These are phyloP conservation scores for Congeria kusceri DNA, from an alignment of 2,888 invertebrate genomes.

Conservation along the genomic window DNA sequence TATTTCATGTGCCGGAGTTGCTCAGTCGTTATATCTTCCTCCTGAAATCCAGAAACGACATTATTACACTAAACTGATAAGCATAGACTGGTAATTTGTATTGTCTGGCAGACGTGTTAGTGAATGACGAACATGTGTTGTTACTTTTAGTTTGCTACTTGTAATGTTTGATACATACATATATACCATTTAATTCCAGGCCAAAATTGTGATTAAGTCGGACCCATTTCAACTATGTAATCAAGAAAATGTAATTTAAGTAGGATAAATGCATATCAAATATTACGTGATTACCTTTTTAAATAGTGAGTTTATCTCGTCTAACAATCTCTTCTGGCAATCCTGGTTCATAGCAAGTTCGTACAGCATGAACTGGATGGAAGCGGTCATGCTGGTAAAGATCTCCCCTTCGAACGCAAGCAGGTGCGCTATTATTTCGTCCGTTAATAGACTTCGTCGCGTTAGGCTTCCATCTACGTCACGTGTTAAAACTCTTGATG, in stretches of 20 bases:
- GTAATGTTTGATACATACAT: too few species aligned
- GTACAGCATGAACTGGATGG: slow-evolving; percentile 52
- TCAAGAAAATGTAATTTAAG: too few species aligned
- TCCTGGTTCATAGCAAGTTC: slow-evolving; percentile 47
- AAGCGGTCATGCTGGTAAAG: slow-evolving; percentile 32
- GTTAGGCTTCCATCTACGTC: slow-evolving; percentile 58
- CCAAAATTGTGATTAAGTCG: too few species aligned
- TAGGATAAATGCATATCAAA: too few species aligned
- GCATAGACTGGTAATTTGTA: too few species aligned
- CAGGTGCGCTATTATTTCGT: slow-evolving; percentile 63
- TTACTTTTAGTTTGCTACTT: too few species aligned
- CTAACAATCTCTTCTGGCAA: slow-evolving; percentile 43
- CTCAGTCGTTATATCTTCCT: slow-evolving; percentile 25
- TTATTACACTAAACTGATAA: too few species aligned
- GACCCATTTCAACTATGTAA: too few species aligned
- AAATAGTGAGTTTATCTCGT: slow-evolving; percentile 29
- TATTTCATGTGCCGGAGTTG: slow-evolving; percentile 54
- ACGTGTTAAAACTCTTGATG: slow-evolving; percentile 32
- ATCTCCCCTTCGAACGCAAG: slow-evolving; percentile 48
- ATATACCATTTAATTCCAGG: too few species aligned
- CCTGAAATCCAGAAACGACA: slow-evolving; percentile 43
- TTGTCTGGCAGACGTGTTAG: too few species aligned
- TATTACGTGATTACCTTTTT: too few species aligned
- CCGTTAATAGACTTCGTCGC: slow-evolving; percentile 51
- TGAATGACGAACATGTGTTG: too few species aligned